Conservation (phyloP, 1,140 invertebrate genomes). For the Euwallacea similis region DNA sequence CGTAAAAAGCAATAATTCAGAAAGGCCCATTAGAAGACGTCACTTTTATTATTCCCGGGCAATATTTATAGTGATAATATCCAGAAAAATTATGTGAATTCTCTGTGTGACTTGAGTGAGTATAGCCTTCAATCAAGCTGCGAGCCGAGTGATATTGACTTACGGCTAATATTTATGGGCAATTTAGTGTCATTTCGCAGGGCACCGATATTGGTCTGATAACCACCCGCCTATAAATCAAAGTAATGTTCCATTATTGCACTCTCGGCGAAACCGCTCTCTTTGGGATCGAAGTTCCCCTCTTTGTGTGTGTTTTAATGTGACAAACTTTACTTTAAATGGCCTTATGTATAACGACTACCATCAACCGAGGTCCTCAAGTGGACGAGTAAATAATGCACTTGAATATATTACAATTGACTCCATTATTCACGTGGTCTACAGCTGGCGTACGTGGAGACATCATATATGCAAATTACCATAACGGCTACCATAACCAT, state of each 20-base stretch:
- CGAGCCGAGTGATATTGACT: slow-evolving; percentile 49
- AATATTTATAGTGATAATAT: slow-evolving; percentile 40
- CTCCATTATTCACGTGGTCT: slow-evolving; percentile 2
- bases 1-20: slow-evolving; percentile 28
- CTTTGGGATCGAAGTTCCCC: slow-evolving; percentile 13
- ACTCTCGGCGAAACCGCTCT: slow-evolving; percentile 48
- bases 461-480: slow-evolving; percentile 7
- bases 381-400: too few relatives aligned
- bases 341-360: neutral
- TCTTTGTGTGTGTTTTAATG: slow-evolving; percentile 10
- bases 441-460: neutral
- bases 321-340: slow-evolving; percentile 3
- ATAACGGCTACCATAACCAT: slow-evolving; percentile 5
- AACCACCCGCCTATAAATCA: slow-evolving; percentile 52
- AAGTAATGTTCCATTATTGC: slow-evolving; percentile 54
- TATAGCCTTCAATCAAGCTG: slow-evolving; percentile 48
- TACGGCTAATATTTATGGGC: slow-evolving; percentile 53
- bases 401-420: too few relatives aligned
- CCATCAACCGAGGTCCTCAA: too few relatives aligned
- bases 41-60: slow-evolving; percentile 34
- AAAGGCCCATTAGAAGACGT: slow-evolving; percentile 36
- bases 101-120: slow-evolving; percentile 43
- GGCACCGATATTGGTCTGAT: slow-evolving; percentile 54
- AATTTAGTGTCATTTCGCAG: slow-evolving; percentile 52
- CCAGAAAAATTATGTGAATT: slow-evolving; percentile 41